Evolutionary conservation across 2,113 vertebrate species (phyloP).

Genomic region (Cephalopholis sonnerati): DNA sequence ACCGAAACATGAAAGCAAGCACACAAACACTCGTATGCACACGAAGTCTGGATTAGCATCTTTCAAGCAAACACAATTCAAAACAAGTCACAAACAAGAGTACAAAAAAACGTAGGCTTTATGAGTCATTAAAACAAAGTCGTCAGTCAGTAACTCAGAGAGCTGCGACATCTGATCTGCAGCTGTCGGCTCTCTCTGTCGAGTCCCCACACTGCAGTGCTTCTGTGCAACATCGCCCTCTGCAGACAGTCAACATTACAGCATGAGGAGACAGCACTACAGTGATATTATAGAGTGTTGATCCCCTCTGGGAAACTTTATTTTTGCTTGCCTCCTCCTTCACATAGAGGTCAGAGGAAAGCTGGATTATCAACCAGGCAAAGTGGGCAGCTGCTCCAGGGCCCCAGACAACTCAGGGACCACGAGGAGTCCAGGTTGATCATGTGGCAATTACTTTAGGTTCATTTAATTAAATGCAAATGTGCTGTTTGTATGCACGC

Average conservation of each 20-base stretch:
- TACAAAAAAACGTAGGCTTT: slow-evolving; percentile 43
- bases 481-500: not conserved
- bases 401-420: not conserved
- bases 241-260: slow-evolving; percentile 42
- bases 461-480: not conserved
- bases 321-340: not conserved
- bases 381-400: too few relatives aligned
- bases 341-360: not conserved
- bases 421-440: not conserved
- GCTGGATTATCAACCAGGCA: not conserved
- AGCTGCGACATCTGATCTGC: slow-evolving; percentile 73
- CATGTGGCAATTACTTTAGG: not conserved
- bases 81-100: slow-evolving; percentile 45
- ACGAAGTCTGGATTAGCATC: slow-evolving; percentile 30
- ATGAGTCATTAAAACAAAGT: slow-evolving; percentile 68
- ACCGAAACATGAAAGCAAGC: slow-evolving; percentile 34
- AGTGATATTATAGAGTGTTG: not conserved
- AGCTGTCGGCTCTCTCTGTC: slow-evolving; percentile 48
- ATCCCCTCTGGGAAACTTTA: not conserved
- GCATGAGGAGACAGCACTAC: not conserved
- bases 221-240: slow-evolving; percentile 69
- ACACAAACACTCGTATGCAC: slow-evolving; percentile 25
- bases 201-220: not conserved
- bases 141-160: slow-evolving; percentile 48
- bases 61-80: slow-evolving; percentile 12